Evolutionary conservation across 2,888 invertebrate genomes (phyloP).

Genomic region (Drosophila engyochracea): DNA sequence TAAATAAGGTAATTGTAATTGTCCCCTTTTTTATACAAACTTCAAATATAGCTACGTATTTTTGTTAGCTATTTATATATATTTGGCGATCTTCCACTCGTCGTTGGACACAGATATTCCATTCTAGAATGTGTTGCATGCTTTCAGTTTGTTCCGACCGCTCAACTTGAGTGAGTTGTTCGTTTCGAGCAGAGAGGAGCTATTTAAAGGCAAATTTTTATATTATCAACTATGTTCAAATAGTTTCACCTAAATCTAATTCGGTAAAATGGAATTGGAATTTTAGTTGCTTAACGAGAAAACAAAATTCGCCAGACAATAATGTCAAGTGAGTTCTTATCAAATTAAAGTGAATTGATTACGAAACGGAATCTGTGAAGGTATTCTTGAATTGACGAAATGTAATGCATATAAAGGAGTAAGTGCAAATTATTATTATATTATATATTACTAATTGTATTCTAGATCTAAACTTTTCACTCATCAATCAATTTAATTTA

Average conservation of each 20-base stretch:
- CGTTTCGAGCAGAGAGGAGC: slow-evolving; percentile 56
- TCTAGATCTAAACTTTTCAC: not conserved
- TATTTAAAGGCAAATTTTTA: slow-evolving; percentile 39
- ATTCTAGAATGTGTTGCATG: slow-evolving; percentile 67
- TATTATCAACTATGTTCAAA: slow-evolving; percentile 47
- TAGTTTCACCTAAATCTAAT: slow-evolving; percentile 76
- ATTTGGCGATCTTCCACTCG: slow-evolving; percentile 67
- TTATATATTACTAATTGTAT: not conserved
- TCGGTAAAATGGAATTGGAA: slow-evolving; percentile 79
- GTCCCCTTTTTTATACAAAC: slow-evolving; percentile 48
- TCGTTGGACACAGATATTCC: slow-evolving; percentile 64
- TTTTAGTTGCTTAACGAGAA: slow-evolving; percentile 58
- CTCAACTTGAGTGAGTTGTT: slow-evolving; percentile 79
- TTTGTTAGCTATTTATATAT: slow-evolving; percentile 70
- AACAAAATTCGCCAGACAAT: slow-evolving; percentile 44
- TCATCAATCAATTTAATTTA: not conserved
- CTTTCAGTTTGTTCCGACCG: slow-evolving; percentile 73
- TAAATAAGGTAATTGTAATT: slow-evolving; percentile 11
- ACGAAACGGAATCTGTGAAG: slow-evolving; percentile 58
- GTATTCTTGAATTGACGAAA: slow-evolving; percentile 27
- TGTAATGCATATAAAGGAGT: slow-evolving; percentile 34
- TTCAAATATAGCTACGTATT: slow-evolving; percentile 70
- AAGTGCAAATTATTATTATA: slow-evolving; percentile 21
- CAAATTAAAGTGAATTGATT: slow-evolving; percentile 45
- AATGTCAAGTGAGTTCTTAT: slow-evolving; percentile 15